Conservation (phyloP, 2,888 invertebrate genomes). For the Tenthredo mesomela region DNA sequence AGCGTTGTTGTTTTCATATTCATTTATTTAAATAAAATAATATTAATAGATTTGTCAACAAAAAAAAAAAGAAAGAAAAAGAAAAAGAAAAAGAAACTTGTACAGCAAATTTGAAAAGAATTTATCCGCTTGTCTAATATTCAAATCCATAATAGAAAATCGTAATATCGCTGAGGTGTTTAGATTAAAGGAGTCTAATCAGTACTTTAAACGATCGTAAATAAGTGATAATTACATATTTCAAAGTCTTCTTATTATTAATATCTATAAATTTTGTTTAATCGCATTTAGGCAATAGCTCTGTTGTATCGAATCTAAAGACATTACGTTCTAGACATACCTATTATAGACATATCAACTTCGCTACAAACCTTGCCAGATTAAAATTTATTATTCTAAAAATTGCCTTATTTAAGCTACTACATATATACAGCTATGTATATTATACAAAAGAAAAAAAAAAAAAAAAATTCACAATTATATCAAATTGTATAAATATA, state of each 20-base stretch:
- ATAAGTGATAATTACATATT: conserved; percentile 8
- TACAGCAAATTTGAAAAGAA: neutral
- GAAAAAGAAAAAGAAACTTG: neutral
- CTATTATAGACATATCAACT: conserved; percentile 31
- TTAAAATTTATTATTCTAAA: conserved; percentile 38
- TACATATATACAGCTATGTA: neutral
- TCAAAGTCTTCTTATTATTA: conserved; percentile 20
- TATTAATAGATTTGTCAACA: neutral
- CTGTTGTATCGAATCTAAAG: neutral
- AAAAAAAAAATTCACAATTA: neutral
- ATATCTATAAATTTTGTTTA: conserved; percentile 9
- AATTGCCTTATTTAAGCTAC: conserved; percentile 46
- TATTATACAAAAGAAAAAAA: neutral
- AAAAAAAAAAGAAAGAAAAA: neutral
- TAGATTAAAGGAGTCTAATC: neutral
- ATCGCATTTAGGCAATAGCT: conserved; percentile 26
- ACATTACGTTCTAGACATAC: conserved; percentile 6
- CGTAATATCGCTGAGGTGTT: neutral
- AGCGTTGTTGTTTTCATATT: conserved; percentile 11
- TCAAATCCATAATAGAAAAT: neutral
- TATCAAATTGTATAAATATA: neutral
- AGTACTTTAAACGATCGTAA: neutral
- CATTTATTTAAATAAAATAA: neutral
- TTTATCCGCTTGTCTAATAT: neutral
- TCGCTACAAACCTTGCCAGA: conserved; percentile 7